Evolutionary conservation across 2,113 vertebrate genomes (phyloP), one percentile per base, ranked within the genome.

Genomic region (Phainopepla nitens): DNA sequence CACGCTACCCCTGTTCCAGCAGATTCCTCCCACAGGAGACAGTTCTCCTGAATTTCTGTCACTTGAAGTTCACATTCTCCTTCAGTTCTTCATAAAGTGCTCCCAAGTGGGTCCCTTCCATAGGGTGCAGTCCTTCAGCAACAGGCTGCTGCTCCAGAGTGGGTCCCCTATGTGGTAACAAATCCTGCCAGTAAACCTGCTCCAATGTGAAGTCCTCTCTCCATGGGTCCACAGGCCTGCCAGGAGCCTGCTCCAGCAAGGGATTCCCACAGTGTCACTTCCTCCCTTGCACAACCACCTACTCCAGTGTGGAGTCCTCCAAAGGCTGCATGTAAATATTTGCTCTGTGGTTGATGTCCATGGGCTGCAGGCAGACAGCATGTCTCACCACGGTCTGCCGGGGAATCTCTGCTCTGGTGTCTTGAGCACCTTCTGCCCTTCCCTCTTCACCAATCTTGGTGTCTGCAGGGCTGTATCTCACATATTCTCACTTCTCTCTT

Each of bases 151-250:
- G 15, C 19, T 51, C 58, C 15, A 19, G 51, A 3, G 2, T 23
- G 15, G 2, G 5, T 50, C 7, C 6, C 23, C 33, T 1, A 0
- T 0, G 0, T 8, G 16, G 15, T 28, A 17, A 65, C 35, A 81
- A 36, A 42, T 36, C 10, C 27, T 51, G 18, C 12, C 44, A 73
- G 44, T 2, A 57, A 24, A 36, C 10, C 10, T 89, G 15, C 33
- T 44, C 31, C 33, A 24, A 0, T 7, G 6, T 39, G 27, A 5
- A 2, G 4, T 45, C 8, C 11, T 53, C 15, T 29, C 28, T 29
- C 36, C 9, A 21, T 29, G 15, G 8, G 13, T 73, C 27, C 51
- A 42, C 19, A 44, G 12, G 27, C 28, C 44, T 51, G 11, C 36
- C 53, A 44, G 36, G 21, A 76, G 2, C 21, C 45, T 58, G 10